Evolutionary conservation across 2,113 vertebrate species (phyloP).

Genomic region (Pterophyllum scalare): DNA sequence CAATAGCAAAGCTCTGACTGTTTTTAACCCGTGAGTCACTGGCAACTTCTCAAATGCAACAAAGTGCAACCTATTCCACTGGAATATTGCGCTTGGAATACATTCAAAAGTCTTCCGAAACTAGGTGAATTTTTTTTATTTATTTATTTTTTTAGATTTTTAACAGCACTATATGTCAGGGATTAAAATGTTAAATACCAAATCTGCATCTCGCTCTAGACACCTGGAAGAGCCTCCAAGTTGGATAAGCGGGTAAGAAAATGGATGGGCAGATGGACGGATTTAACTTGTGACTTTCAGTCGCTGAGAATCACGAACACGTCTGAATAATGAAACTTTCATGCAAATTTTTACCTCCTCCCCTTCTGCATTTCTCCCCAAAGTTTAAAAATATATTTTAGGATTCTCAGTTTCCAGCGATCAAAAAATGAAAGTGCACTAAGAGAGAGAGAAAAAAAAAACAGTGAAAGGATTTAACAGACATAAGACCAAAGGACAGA

Average conservation of each 20-base stretch:
- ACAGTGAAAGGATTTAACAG: constrained; percentile 11
- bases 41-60: constrained; percentile 37
- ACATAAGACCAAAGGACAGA: constrained; percentile 16
- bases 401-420: constrained; percentile 77
- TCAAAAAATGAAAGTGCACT: constrained; percentile 75
- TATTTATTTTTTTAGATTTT: neutral
- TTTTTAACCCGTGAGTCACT: constrained; percentile 67
- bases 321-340: constrained; percentile 43
- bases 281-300: neutral
- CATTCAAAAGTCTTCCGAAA: neutral
- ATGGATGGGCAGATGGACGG: neutral
- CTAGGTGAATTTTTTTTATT: neutral
- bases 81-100: constrained; percentile 1
- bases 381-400: constrained; percentile 74
- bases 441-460: constrained; percentile 22
- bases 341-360: constrained; percentile 60
- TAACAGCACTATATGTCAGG: neutral
- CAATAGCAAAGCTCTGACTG: constrained; percentile 57
- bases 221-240: neutral
- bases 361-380: constrained; percentile 62
- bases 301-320: constrained; percentile 11
- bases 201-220: neutral
- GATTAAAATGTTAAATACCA: neutral
- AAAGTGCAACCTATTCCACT: neutral
- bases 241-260: neutral